Evolutionary conservation across 2,797 vertebrate genomes (phyloP), one percentile per base, ranked within the genome.

Genomic region (Adrianichthys oophorus): DNA sequence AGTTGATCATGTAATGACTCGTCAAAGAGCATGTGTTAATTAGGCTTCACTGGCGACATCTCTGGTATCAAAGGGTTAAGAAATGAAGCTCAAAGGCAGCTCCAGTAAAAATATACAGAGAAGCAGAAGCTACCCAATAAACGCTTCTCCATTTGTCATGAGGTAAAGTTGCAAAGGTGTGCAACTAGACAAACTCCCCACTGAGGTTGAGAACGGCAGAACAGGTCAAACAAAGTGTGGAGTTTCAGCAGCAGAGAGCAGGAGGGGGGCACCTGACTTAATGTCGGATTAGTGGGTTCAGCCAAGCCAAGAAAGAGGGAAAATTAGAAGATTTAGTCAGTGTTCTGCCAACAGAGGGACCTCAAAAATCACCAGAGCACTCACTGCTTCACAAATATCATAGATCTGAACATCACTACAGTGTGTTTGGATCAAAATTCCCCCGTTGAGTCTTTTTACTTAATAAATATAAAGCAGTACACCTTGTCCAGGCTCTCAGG

Each of bases 201-300:
- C 13, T 0, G 42, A 47, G 43, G 32, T 4, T 18, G 44, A 57
- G 19, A 21, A 14, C 15, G 32, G 14, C 12, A n/a, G 19, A 17
- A 46, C 56, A 51, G 70, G 62, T 62, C 58, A 63, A 52, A 62
- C 26, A 40, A 17, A 55, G 41, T 8, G 42, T 10, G 19, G 18
- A n/a, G 44, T 72, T 70, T 59, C 63, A 45, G 64, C 46, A 32
- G 56, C 49, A 59, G 49, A 56, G 45, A 71, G 44, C 18, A 43
- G 49, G 7, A 52, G 59, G 48, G 65, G 32, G 10, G 58, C 15
- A 58, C 45, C 44, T 4, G 58, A 68, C 48, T 56, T 71, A 57
- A 76, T 74, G 52, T 79, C 71, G 49, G 69, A 75, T 67, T 41
- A 74, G 74, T 76, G 62, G 59, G 54, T 49, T 80, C 64, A 59